These are phyloP conservation scores for Recurvirostra avosetta DNA, from an alignment of 2,113 vertebrate species.

Conservation along the genomic window DNA sequence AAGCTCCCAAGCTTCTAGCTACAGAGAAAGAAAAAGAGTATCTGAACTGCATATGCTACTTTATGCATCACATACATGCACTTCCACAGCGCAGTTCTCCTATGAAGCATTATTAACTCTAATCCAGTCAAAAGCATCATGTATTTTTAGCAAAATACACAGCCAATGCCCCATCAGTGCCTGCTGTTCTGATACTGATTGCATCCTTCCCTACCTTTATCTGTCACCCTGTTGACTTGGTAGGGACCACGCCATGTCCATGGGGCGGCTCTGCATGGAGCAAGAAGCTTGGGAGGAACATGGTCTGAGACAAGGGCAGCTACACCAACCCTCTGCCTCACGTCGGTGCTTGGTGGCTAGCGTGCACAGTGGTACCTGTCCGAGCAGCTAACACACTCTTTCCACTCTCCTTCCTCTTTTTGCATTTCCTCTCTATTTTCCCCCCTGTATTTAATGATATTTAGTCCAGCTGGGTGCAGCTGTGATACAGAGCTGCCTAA, in stretches of 20 bases:
- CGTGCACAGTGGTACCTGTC: accelerated
- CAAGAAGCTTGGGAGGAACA: background rate
- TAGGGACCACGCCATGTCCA: background rate
- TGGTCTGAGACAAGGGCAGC: background rate
- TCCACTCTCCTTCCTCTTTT: background rate
- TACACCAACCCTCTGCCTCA: background rate
- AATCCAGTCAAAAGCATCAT: background rate
- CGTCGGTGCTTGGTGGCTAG: accelerated
- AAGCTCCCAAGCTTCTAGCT: background rate
- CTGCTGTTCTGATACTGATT: background rate
- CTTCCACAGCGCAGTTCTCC: background rate
- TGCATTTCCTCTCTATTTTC: background rate
- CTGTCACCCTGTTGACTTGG: background rate
- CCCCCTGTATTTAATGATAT: background rate
- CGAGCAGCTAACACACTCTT: accelerated
- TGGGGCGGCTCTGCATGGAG: background rate
- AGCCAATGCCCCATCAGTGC: background rate
- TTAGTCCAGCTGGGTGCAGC: background rate
- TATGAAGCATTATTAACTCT: background rate
- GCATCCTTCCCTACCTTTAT: background rate
- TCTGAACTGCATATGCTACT: background rate
- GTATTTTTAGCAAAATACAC: background rate
- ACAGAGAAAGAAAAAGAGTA: background rate
- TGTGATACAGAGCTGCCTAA: background rate
- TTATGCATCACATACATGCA: background rate